Conservation (phyloP, 35 echinoderm and acorn worm genomes). For the Apostichopus parvimensis region DNA sequence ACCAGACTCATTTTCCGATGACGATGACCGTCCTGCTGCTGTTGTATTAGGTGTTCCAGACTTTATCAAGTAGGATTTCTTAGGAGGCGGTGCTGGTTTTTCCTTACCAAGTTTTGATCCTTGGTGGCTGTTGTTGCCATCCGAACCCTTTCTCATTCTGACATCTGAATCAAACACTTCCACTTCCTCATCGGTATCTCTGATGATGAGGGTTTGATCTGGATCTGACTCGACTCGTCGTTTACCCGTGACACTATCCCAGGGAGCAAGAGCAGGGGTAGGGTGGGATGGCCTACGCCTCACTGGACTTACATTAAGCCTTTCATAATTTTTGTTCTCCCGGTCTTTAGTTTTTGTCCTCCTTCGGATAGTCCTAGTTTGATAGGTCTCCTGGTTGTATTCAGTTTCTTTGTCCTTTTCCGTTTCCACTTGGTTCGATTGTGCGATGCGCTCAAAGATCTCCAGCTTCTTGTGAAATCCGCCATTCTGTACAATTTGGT, state of each 20-base stretch:
- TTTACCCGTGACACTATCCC: background rate
- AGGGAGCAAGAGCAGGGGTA: background rate
- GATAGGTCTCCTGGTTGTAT: background rate
- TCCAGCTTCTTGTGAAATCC: slow-evolving; percentile 19
- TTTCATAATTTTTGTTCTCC: slow-evolving; percentile 31
- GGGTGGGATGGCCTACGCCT: slow-evolving; percentile 21
- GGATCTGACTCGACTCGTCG: background rate
- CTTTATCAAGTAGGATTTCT: background rate
- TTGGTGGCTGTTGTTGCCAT: background rate
- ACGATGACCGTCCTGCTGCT: background rate
- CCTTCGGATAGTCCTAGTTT: slow-evolving; percentile 33
- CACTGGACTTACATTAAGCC: slow-evolving; percentile 26
- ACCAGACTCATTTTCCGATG: background rate
- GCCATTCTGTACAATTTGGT: background rate
- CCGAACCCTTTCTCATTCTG: background rate
- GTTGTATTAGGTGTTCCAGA: background rate
- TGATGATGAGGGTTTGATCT: background rate
- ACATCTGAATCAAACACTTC: too few relatives aligned
- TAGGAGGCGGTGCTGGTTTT: slow-evolving; percentile 18
- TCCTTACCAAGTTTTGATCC: background rate
- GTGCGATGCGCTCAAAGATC: slow-evolving; percentile 10
- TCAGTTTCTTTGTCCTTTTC: slow-evolving; percentile 8
- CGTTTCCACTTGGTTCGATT: background rate
- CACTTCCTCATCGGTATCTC: background rate
- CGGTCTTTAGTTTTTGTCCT: background rate